Base-by-base conservation (phyloP, 2,888 invertebrate species). In the Drosophila multiciliata region DNA sequence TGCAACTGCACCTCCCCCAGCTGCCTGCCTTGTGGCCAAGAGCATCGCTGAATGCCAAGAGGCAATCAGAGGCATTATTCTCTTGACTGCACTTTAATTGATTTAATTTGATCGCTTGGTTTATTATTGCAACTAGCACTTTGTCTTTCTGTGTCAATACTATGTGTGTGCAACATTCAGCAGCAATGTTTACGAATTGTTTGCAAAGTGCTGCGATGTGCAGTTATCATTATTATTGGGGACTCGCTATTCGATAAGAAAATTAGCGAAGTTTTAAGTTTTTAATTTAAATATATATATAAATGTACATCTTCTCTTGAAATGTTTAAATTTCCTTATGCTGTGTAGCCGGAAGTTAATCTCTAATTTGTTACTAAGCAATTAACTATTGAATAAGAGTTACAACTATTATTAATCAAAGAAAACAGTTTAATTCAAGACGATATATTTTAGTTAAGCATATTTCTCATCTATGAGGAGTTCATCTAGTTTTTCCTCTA, bases 141-240 rank as follows among this genome's bases (percentile, higher is more conserved):
- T 89, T 85, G 80, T 89, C 76, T 77, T 84, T 84, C 72, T 82
- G 89, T 85, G 89, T 82, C 85, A 84, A 86, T 82, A 75, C 79
- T 65, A 75, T 80, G 62, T 74, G 50, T 57, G 49, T 54, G 73
- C 66, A 71, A 49, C 69, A 66, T 69, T 73, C 67, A 49, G 62
- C 68, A 78, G 66, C 70, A 75, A 23, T 33, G 49, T 55, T 70
- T 60, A 48, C 55, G 38, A 36, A n/a, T 48, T 40, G 40, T 36
- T 35, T 12, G n/a, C 23, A 45, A 42, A 42, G 17, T 62, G 49
- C 63, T 53, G 36, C 48, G 20, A 35, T 32, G 17, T 33, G 29
- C 50, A 55, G 35, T 20, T 20, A 33, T 32, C 12, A 33, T 20
- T 23, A n/a, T n/a, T n/a, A 35, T 35, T 9, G 5, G 6, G 7